Evolutionary conservation across 2,888 invertebrate genomes (phyloP).

Genomic region (Scrobipalpa costella): DNA sequence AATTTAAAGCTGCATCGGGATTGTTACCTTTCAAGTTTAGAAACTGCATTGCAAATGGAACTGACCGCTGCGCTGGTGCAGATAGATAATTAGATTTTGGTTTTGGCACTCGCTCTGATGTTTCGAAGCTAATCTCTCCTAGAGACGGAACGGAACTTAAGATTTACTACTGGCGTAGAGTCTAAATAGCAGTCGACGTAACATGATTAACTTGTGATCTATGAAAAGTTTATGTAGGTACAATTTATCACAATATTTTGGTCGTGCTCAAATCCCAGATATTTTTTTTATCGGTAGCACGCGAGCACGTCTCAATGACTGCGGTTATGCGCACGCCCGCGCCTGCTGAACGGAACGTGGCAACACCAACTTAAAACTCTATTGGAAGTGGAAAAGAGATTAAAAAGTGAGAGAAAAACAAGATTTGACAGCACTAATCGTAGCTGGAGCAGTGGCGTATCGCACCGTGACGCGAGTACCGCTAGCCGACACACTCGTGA

Average conservation of each 20-base stretch:
- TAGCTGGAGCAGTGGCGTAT: constrained; percentile 36
- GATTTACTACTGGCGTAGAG: too few relatives aligned
- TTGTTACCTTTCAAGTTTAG: background rate
- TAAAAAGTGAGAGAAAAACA: constrained; percentile 22
- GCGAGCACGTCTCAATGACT: constrained; percentile 8
- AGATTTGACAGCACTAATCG: constrained; percentile 33
- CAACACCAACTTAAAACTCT: background rate
- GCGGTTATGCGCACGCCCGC: constrained; percentile 16
- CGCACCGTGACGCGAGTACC: constrained; percentile 57
- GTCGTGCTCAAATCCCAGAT: constrained; percentile 17
- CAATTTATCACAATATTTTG: constrained; percentile 2
- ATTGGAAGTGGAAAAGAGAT: constrained; percentile 7
- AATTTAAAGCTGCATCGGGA: background rate
- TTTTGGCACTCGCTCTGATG: background rate
- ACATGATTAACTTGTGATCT: too few relatives aligned
- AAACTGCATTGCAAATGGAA: constrained; percentile 1
- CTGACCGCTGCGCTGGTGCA: constrained; percentile 6
- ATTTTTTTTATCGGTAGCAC: constrained; percentile 3
- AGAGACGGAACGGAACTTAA: background rate
- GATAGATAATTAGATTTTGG: background rate
- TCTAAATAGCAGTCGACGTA: too few relatives aligned
- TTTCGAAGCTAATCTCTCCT: background rate
- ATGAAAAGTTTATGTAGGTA: background rate
- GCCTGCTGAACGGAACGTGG: constrained; percentile 10
- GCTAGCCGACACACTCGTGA: constrained; percentile 68